A percentile compares a stretch with the other conserved stretches of the same genome.
These are phyloP conservation scores for Tetraneura akinire DNA, from an alignment of 1,140 invertebrate genomes.

Conservation along the genomic window DNA sequence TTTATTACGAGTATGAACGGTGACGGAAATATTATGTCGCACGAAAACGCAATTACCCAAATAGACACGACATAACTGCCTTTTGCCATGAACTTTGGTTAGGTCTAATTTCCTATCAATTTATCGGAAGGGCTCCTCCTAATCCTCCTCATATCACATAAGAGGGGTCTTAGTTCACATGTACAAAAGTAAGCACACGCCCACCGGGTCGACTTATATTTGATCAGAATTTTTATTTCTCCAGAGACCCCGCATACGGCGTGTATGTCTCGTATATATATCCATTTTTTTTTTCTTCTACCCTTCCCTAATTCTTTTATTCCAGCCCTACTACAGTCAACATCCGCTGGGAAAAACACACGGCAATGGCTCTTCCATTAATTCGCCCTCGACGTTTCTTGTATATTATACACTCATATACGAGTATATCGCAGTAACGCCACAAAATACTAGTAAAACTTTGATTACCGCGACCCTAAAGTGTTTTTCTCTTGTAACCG, in stretches of 20 bases:
- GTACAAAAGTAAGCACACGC: slow-evolving; percentile 27
- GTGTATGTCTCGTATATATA: background rate
- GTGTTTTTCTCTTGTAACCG: slow-evolving; percentile 31
- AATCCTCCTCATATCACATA: slow-evolving; percentile 22
- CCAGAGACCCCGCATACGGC: background rate
- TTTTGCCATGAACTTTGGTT: background rate
- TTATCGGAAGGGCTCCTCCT: slow-evolving; percentile 27
- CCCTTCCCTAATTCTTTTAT: slow-evolving; percentile 35
- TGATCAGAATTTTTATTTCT: slow-evolving; percentile 51
- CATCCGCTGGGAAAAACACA: slow-evolving; percentile 44
- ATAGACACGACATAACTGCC: slow-evolving; percentile 21
- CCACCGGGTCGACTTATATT: slow-evolving; percentile 36
- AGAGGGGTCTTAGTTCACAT: slow-evolving; percentile 1
- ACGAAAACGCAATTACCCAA: slow-evolving; percentile 24
- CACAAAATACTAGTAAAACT: slow-evolving; percentile 49
- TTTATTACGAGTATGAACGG: no score
- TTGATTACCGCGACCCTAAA: slow-evolving; percentile 37
- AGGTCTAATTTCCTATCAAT: slow-evolving; percentile 34
- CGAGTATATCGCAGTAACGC: background rate
- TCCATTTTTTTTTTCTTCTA: slow-evolving; percentile 8
- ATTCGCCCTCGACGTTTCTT: slow-evolving; percentile 36
- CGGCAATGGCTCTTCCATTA: slow-evolving; percentile 47
- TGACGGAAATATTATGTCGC: no score
- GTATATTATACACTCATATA: background rate
- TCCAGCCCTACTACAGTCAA: slow-evolving; percentile 6